phyloP scores from a whole-genome alignment of 2,797 vertebrate species.

The Crocidura indochinensis region DNA sequence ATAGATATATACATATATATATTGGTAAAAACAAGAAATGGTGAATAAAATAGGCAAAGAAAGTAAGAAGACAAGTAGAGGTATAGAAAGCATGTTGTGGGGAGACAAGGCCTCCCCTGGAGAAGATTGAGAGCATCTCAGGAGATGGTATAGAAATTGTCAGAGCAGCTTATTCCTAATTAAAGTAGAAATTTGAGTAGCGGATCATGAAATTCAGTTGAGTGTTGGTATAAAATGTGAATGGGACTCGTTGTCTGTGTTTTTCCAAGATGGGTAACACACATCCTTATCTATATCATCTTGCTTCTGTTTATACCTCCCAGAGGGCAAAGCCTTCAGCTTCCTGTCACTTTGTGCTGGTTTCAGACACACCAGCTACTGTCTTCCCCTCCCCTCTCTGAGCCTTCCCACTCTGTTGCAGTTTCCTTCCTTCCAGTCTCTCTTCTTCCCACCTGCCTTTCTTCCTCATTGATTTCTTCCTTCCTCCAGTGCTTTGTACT shows the following conservation, averaged over 20 bases:
- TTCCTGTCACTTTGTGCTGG: background rate
- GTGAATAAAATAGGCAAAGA: slow-evolving; percentile 4
- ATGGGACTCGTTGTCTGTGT: slow-evolving; percentile 5
- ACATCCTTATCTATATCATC: background rate
- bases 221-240: slow-evolving; percentile 24
- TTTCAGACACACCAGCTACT: background rate
- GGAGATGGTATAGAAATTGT: background rate
- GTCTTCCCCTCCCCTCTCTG: background rate
- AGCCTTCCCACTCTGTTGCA: background rate
- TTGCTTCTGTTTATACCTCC: background rate
- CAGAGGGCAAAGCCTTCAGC: background rate
- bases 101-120: background rate
- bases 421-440: background rate
- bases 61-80: background rate
- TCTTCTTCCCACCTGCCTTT: no score
- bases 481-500: background rate
- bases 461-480: background rate
- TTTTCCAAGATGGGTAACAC: background rate
- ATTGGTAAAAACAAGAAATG: background rate
- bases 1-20: no score
- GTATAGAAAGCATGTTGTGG: background rate
- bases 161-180: slow-evolving; percentile 14
- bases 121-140: background rate
- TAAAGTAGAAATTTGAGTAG: background rate
- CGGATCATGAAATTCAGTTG: background rate